Evolutionary conservation across 2,888 invertebrate genomes (phyloP).

Genomic region (Buathra laborator): DNA sequence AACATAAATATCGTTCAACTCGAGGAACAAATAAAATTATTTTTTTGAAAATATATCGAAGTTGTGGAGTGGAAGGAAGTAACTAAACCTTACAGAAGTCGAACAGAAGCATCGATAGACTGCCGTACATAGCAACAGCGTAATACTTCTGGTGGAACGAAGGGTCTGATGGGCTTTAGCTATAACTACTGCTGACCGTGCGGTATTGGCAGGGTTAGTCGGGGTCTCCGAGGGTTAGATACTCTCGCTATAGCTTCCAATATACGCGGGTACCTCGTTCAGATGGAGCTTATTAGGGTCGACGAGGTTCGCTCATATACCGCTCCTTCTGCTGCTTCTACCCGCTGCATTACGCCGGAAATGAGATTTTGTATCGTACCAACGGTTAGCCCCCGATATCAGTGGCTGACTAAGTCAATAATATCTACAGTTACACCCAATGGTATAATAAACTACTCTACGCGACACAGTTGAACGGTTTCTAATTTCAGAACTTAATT

Average conservation of each 20-base stretch:
- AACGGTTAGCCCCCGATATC: slow-evolving; percentile 57
- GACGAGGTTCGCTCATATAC: slow-evolving; percentile 49
- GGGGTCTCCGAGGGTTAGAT: slow-evolving; percentile 52
- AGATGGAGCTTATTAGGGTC: slow-evolving; percentile 65
- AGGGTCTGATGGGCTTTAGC: slow-evolving; percentile 46
- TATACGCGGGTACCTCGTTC: slow-evolving; percentile 45
- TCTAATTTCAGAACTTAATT: slow-evolving; percentile 46
- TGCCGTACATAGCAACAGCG: not conserved
- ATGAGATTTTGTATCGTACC: slow-evolving; percentile 63
- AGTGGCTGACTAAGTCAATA: slow-evolving; percentile 42
- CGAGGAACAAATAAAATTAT: no score
- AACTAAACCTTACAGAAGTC: not conserved
- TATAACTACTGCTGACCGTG: slow-evolving; percentile 62
- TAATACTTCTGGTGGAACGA: slow-evolving; percentile 9
- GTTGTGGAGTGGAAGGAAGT: not conserved
- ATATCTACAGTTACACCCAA: slow-evolving; percentile 12
- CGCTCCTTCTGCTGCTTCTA: slow-evolving; percentile 29
- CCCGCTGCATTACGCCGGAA: slow-evolving; percentile 58
- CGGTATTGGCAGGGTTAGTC: slow-evolving; percentile 36
- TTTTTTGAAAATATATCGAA: not conserved
- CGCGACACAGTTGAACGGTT: slow-evolving; percentile 32
- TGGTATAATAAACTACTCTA: slow-evolving; percentile 12
- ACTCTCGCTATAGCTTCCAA: slow-evolving; percentile 26
- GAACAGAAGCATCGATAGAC: not conserved
- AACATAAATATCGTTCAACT: no score